phyloP scores from a whole-genome alignment of 2,113 vertebrate species.

The Anas platyrhynchos region DNA sequence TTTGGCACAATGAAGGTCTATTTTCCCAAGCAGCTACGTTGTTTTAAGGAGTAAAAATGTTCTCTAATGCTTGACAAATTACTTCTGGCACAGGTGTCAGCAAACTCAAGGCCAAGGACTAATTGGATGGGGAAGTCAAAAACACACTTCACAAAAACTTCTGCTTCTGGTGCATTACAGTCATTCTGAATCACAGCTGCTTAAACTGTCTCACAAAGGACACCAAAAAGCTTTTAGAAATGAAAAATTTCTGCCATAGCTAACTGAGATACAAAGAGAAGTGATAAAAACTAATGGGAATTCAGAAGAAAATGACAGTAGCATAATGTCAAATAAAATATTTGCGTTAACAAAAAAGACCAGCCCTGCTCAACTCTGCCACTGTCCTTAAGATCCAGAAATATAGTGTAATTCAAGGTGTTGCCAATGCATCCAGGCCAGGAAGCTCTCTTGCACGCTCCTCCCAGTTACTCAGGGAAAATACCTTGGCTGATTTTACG shows the following conservation, averaged over 20 bases:
- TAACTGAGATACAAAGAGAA: neutral
- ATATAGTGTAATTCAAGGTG: neutral
- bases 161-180: neutral
- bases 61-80: neutral
- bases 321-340: neutral
- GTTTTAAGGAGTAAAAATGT: neutral
- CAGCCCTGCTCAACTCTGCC: neutral
- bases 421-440: neutral
- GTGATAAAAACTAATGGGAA: neutral
- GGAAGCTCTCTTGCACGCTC: neutral
- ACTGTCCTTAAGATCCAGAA: neutral
- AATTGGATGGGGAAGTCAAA: conserved; percentile 18
- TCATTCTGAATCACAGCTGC: neutral
- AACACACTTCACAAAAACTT: neutral
- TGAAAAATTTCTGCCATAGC: neutral
- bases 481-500: neutral
- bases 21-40: neutral
- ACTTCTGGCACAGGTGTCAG: neutral
- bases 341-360: neutral
- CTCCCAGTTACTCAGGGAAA: neutral
- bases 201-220: neutral
- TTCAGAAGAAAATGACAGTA: neutral
- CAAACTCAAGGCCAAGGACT: conserved; percentile 4
- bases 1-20: neutral
- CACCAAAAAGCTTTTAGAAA: conserved; percentile 8